Percentiles rank a stretch among this genome's conserved stretches.
phyloP scores from a whole-genome alignment of 2,888 invertebrate species.

The Nephrotoma flavescens region DNA sequence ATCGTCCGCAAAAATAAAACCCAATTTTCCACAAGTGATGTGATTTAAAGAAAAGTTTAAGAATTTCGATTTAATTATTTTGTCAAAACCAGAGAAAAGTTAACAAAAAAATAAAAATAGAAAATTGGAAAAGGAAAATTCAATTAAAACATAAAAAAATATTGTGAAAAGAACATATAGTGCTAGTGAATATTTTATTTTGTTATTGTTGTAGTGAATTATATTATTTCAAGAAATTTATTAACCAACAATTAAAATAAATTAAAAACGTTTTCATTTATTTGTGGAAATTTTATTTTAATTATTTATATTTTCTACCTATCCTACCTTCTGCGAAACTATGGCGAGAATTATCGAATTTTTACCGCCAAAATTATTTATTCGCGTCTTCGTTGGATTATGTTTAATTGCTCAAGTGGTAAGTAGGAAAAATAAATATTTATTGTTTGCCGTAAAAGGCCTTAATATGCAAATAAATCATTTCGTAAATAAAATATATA shows the following conservation, averaged over 20 bases:
- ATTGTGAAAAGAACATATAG: background rate
- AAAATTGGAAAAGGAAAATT: background rate
- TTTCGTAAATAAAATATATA: background rate
- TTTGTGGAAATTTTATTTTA: background rate
- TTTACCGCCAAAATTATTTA: slow-evolving; percentile 3
- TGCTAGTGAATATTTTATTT: background rate
- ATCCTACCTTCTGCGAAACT: too few relatives aligned
- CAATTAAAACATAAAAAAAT: background rate
- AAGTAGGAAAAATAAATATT: background rate
- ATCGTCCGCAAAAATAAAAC: background rate
- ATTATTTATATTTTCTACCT: background rate
- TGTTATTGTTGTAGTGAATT: background rate
- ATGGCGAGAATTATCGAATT: background rate
- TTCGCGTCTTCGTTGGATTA: background rate
- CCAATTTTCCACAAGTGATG: background rate
- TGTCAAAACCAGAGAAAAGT: background rate
- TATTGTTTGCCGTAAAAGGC: background rate
- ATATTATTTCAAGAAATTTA: background rate
- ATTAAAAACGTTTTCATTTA: background rate
- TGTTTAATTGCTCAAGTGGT: slow-evolving; percentile 1
- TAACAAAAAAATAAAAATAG: background rate
- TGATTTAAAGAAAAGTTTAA: background rate
- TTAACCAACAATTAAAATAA: background rate
- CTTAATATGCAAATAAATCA: too few relatives aligned
- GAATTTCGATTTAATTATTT: background rate